Evolutionary conservation across 2,113 vertebrate genomes (phyloP).

Genomic region (Taurulus bubalis): DNA sequence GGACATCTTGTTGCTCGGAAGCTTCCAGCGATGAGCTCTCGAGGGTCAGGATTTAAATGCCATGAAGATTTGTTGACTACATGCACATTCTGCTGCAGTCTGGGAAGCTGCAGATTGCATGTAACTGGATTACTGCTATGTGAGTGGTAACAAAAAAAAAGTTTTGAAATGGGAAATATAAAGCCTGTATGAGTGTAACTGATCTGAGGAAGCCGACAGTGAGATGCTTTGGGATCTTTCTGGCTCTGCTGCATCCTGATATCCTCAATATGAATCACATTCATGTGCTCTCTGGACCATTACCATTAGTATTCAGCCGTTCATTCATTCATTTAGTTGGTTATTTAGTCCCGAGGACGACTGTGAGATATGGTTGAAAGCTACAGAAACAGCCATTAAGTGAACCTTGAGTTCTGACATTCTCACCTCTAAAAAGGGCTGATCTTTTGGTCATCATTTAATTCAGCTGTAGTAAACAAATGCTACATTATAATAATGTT

Average conservation of each 20-base stretch:
- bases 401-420: neutral
- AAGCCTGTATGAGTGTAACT: conserved; percentile 7
- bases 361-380: neutral
- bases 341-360: neutral
- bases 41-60: conserved; percentile 33
- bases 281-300: neutral
- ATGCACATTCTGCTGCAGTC: conserved; percentile 37
- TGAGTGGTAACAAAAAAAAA: neutral
- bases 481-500: too few species aligned
- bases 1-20: conserved; percentile 58
- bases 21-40: conserved; percentile 47
- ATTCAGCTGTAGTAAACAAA: too few species aligned
- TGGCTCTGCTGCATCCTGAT: neutral
- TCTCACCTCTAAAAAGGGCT: too few species aligned
- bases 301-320: neutral
- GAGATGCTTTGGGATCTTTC: neutral
- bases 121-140: conserved; percentile 50
- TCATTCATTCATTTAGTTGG: neutral
- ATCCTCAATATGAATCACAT: neutral
- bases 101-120: conserved; percentile 37
- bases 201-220: conserved; percentile 6
- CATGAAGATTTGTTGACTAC: conserved; percentile 40
- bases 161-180: neutral
- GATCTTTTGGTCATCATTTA: too few species aligned
- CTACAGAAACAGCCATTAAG: neutral